These are phyloP conservation scores for Andrena haemorrhoa DNA, from an alignment of 2,888 invertebrate species.

Conservation along the genomic window DNA sequence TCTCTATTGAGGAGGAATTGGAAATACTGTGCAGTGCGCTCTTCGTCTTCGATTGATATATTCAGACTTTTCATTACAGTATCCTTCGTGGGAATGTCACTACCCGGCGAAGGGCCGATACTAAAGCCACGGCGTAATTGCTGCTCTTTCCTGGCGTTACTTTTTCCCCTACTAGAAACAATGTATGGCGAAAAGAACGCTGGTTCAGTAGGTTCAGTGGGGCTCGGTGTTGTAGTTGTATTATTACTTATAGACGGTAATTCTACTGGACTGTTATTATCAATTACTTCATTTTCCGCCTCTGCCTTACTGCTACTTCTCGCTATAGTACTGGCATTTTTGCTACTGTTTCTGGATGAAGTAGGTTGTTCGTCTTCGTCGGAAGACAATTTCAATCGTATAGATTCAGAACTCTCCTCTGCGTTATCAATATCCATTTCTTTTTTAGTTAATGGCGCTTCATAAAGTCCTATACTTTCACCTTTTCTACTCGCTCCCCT, in stretches of 20 bases:
- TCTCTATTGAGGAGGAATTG: slow-evolving; percentile 85
- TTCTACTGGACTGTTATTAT: background rate
- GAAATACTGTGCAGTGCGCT: slow-evolving; percentile 84
- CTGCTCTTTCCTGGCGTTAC: slow-evolving; percentile 86
- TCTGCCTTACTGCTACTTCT: background rate
- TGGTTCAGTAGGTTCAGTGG: slow-evolving; percentile 40
- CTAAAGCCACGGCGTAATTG: slow-evolving; percentile 65
- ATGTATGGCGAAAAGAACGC: slow-evolving; percentile 86
- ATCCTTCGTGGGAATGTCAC: slow-evolving; percentile 78
- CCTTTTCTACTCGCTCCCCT: background rate
- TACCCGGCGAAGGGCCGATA: slow-evolving; percentile 39
- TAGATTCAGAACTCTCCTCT: slow-evolving; percentile 40
- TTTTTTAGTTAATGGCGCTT: background rate
- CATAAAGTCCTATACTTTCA: background rate
- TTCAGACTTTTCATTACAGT: slow-evolving; percentile 77
- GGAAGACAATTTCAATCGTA: slow-evolving; percentile 48
- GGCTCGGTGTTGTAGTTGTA: too few species aligned
- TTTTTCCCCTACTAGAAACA: slow-evolving; percentile 87
- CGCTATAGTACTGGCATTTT: background rate
- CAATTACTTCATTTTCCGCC: background rate
- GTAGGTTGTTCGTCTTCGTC: slow-evolving; percentile 29
- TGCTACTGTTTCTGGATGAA: background rate
- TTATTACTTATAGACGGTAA: background rate
- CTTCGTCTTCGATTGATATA: slow-evolving; percentile 79
- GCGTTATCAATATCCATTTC: background rate